phyloP scores from a whole-genome alignment of 2,888 invertebrate species.

The Ormyrus thymus region DNA sequence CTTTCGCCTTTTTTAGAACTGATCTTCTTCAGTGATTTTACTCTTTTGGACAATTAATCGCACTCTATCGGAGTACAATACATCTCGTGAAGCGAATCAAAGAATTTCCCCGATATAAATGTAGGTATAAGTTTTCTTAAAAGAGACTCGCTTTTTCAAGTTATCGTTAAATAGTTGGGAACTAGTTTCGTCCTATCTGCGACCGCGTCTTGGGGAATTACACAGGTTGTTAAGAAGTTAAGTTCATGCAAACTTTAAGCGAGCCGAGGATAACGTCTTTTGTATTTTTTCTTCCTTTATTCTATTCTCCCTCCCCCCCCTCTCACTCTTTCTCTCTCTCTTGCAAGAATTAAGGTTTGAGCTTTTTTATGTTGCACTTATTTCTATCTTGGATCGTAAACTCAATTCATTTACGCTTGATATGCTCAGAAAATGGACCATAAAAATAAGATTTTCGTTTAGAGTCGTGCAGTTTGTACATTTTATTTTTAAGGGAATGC shows the following conservation, averaged over 20 bases:
- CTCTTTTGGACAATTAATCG: too few species aligned
- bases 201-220: constrained; percentile 42
- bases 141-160: not conserved
- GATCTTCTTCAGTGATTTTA: too few species aligned
- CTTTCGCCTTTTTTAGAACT: too few species aligned
- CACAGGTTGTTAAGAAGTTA: constrained; percentile 51
- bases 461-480: constrained; percentile 17
- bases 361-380: constrained; percentile 35
- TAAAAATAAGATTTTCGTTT: constrained; percentile 46
- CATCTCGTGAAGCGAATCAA: too few species aligned
- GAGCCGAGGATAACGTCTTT: constrained; percentile 36
- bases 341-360: constrained; percentile 42
- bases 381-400: constrained; percentile 51
- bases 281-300: not conserved
- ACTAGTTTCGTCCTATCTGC: constrained; percentile 42
- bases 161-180: constrained; percentile 46
- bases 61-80: too few species aligned
- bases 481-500: constrained; percentile 31
- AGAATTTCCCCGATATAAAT: too few species aligned
- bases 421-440: constrained; percentile 34
- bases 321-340: constrained; percentile 15
- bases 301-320: constrained; percentile 1
- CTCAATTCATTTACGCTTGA: constrained; percentile 47
- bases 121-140: too few species aligned
- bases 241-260: constrained; percentile 49